phyloP scores from a whole-genome alignment of 2,888 invertebrate genomes.

The Orchestes rusci region DNA sequence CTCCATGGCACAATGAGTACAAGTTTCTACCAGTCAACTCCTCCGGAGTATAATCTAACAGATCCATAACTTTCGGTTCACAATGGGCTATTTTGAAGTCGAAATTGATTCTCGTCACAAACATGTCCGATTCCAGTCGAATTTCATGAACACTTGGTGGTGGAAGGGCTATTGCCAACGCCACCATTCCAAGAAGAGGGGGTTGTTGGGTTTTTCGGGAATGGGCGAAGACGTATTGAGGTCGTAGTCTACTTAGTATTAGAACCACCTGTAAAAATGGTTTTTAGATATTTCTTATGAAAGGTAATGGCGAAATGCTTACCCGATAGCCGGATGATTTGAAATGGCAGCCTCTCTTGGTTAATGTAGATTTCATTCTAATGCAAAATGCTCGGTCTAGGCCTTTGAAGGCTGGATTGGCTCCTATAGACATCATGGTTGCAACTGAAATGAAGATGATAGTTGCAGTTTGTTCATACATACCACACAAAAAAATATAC shows the following conservation, averaged over 20 bases:
- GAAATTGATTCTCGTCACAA: constrained; percentile 92
- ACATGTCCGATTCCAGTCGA: constrained; percentile 90
- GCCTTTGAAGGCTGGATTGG: constrained; percentile 63
- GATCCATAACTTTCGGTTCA: constrained; percentile 91
- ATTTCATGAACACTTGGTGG: constrained; percentile 97
- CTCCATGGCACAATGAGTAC: constrained; percentile 91
- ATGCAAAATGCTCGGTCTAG: constrained; percentile 90
- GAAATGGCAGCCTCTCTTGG: constrained; percentile 94
- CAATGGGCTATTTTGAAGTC: constrained; percentile 96
- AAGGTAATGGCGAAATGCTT: no score
- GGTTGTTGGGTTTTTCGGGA: constrained; percentile 75
- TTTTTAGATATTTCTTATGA: not conserved
- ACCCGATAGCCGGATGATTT: constrained; percentile 95
- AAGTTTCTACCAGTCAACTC: constrained; percentile 90
- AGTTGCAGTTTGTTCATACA: no score
- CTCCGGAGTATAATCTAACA: constrained; percentile 88
- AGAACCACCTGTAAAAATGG: constrained; percentile 69
- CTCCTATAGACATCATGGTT: constrained; percentile 71
- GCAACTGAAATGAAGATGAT: no score
- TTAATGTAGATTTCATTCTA: constrained; percentile 95
- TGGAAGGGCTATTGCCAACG: constrained; percentile 90
- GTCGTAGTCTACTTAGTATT: constrained; percentile 83
- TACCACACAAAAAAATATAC: no score
- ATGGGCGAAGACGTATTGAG: constrained; percentile 89
- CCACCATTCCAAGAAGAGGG: constrained; percentile 87